Conservation (phyloP, 2,888 invertebrate species). For the Teleogryllus oceanicus region DNA sequence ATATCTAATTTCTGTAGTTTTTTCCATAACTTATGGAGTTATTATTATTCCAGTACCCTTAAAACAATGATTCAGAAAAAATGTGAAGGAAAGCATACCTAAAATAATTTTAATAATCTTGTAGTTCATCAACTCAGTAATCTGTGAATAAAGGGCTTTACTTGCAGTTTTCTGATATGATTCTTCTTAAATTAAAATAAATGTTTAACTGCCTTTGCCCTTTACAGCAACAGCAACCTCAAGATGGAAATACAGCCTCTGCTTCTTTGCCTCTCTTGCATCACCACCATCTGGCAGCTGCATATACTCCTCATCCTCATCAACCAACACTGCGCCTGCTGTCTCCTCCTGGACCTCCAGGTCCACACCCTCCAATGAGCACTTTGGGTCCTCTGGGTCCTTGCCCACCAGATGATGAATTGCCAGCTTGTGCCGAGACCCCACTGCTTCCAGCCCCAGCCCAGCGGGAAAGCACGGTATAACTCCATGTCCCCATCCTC, state of each 20-base stretch:
- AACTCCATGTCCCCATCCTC: constrained; percentile 26
- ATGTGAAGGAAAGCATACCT: too few relatives aligned
- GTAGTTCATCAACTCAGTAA: too few relatives aligned
- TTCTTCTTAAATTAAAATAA: too few relatives aligned
- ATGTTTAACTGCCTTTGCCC: too few relatives aligned
- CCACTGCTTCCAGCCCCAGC: constrained; percentile 12
- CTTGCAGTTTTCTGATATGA: too few relatives aligned
- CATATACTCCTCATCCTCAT: not conserved
- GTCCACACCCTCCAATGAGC: not conserved
- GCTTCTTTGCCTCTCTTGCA: constrained; percentile 6
- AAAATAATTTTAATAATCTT: too few relatives aligned
- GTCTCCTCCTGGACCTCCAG: not conserved
- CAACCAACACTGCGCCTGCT: not conserved
- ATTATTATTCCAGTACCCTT: too few relatives aligned
- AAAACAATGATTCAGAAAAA: too few relatives aligned
- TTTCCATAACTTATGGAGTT: too few relatives aligned
- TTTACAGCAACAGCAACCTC: not conserved
- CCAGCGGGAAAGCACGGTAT: constrained; percentile 36
- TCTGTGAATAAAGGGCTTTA: too few relatives aligned
- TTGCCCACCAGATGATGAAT: not conserved
- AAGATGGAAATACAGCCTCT: not conserved
- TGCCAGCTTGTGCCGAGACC: constrained; percentile 18
- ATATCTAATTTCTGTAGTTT: too few relatives aligned
- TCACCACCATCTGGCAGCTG: not conserved
- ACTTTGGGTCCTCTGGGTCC: constrained; percentile 12